Evolutionary conservation across 2,888 invertebrate species (phyloP), one percentile per base, ranked within the genome.

Genomic region (Eurytoma californica): DNA sequence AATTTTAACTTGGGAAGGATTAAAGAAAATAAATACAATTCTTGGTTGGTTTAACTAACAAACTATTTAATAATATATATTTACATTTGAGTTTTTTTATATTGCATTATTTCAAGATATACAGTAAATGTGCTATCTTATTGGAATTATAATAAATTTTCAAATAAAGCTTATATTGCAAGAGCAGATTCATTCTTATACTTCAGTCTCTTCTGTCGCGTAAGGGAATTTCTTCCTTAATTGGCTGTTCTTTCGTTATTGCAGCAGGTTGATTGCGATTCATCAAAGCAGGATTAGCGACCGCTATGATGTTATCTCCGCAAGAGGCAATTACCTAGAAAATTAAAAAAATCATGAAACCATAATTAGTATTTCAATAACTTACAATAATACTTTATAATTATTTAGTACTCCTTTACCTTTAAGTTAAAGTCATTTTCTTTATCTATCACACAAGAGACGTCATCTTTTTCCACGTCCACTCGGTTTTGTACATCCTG

Each of bases 221-320:
- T 16, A 82, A 49, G 5, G 74, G 4, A 49, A 82, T 82, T 72
- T 90, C 90, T 83, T 90, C 89, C 79, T 90, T 90, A 83, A 90
- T 89, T n/a, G 89, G 85, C 84, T 87, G 88, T 61, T 82, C 82
- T 66, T 82, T 82, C 28, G 75, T 65, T 55, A 81, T 74, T 58
- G 72, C 47, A 53, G 76, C 39, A 53, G 82, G 49, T 57, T 78
- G 82, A 84, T 86, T 88, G 84, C 89, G 90, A 82, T 89, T 89
- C 89, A 90, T 89, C 83, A 96, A 91, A 2, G 96, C 96, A 16
- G 97, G 97, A 92, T 97, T 96, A 28, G 96, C 95, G 0, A 97
- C 96, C 0, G 97, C 97, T 84, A 97, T 97, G 87, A 97, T 97
- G 89, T 95, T 95, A 89, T 95, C 95, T 0, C 96, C 96, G 16